phyloP scores from a whole-genome alignment of 2,888 invertebrate genomes.

The Lamellibrachia satsuma region DNA sequence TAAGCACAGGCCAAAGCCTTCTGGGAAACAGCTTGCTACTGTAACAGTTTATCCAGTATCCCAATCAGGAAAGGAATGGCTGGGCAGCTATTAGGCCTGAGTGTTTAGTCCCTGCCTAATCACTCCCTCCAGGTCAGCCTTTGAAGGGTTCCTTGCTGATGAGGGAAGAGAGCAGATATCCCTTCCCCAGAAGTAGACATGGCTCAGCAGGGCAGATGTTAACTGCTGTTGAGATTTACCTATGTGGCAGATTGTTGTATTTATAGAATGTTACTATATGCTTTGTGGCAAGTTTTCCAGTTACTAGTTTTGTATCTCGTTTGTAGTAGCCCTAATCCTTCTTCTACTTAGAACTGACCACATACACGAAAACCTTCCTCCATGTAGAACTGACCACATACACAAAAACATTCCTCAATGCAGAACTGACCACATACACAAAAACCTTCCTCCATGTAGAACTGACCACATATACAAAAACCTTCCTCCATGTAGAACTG shows the following conservation, averaged over 20 bases:
- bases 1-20: not conserved
- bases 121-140: not conserved
- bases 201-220: not conserved
- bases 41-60: slow-evolving; percentile 4
- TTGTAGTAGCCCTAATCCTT: too few species aligned
- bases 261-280: not conserved
- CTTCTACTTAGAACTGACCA: too few species aligned
- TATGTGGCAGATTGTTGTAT: not conserved
- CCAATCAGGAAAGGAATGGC: not conserved
- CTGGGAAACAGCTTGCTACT: not conserved
- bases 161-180: not conserved
- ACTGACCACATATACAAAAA: too few species aligned
- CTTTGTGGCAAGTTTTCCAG: too few species aligned
- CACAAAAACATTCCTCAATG: too few species aligned
- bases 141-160: not conserved
- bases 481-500: too few species aligned
- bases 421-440: too few species aligned
- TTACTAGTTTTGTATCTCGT: too few species aligned
- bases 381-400: too few species aligned
- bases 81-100: not conserved
- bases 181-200: not conserved
- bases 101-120: not conserved
- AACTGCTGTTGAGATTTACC: not conserved
- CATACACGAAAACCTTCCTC: too few species aligned
- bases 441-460: too few species aligned